phyloP scores from a whole-genome alignment of 2,113 vertebrate genomes.

The Ursus arctos region DNA sequence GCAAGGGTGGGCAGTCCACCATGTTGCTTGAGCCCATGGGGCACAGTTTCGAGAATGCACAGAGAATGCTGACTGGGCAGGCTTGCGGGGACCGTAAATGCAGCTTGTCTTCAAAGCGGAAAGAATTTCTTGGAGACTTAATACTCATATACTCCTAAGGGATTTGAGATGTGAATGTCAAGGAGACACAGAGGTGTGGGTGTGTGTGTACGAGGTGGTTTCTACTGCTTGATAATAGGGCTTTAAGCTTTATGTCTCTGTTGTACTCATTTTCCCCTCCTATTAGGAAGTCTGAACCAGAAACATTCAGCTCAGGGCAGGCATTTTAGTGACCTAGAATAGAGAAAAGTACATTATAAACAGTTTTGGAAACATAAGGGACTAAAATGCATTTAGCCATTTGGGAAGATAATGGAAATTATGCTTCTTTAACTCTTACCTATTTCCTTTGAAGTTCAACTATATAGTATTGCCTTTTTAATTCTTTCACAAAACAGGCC shows the following conservation, averaged over 20 bases:
- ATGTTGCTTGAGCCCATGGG: accelerated
- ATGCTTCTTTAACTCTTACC: background rate
- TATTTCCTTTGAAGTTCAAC: background rate
- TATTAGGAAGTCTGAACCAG: background rate
- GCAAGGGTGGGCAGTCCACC: too few species aligned
- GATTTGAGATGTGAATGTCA: background rate
- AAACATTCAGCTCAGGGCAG: background rate
- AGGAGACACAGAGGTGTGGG: background rate
- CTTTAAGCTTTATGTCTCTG: background rate
- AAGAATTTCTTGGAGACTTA: background rate
- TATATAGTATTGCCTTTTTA: background rate
- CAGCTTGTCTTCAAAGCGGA: background rate
- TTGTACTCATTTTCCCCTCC: background rate
- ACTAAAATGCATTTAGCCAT: background rate
- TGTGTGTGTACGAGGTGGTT: background rate
- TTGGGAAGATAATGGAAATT: constrained; percentile 38
- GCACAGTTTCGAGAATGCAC: background rate
- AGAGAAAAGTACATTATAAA: background rate
- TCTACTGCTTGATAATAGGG: background rate
- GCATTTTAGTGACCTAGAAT: background rate
- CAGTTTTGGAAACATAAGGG: background rate
- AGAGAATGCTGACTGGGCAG: background rate
- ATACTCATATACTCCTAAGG: background rate
- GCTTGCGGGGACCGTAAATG: accelerated
- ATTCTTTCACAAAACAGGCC: background rate